These are phyloP conservation scores for Calliphora vicina DNA, from an alignment of 1,140 invertebrate genomes.

Conservation along the genomic window DNA sequence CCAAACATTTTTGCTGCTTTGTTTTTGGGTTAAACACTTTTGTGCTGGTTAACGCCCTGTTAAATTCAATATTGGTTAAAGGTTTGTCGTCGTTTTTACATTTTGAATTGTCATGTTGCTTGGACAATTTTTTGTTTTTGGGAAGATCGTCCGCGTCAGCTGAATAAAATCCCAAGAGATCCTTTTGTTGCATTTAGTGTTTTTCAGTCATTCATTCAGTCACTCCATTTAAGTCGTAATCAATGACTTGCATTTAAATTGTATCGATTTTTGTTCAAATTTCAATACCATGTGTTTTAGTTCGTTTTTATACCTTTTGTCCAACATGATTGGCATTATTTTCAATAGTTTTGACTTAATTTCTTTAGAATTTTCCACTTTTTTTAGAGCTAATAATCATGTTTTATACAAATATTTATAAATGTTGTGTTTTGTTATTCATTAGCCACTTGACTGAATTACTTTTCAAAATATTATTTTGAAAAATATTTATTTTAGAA, in stretches of 20 bases:
- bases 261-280: constrained; percentile 6
- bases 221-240: neutral
- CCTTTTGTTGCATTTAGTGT: neutral
- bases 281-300: constrained; percentile 19
- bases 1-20: neutral
- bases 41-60: constrained; percentile 21
- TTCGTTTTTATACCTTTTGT: no score
- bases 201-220: neutral
- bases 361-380: neutral
- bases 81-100: constrained; percentile 9
- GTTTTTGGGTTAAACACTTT: no score
- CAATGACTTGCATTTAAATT: constrained; percentile 21
- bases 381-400: neutral
- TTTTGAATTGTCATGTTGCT: constrained; percentile 12
- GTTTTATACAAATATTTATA: neutral
- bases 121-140: constrained; percentile 25
- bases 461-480: constrained; percentile 13
- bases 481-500: neutral
- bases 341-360: neutral
- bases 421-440: neutral
- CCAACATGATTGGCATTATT: constrained; percentile 20
- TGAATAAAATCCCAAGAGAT: constrained; percentile 33
- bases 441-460: neutral
- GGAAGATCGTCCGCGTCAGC: constrained; percentile 20
- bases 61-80: neutral